Conservation (phyloP, 1,140 invertebrate genomes). For the Laupala kohalensis region DNA sequence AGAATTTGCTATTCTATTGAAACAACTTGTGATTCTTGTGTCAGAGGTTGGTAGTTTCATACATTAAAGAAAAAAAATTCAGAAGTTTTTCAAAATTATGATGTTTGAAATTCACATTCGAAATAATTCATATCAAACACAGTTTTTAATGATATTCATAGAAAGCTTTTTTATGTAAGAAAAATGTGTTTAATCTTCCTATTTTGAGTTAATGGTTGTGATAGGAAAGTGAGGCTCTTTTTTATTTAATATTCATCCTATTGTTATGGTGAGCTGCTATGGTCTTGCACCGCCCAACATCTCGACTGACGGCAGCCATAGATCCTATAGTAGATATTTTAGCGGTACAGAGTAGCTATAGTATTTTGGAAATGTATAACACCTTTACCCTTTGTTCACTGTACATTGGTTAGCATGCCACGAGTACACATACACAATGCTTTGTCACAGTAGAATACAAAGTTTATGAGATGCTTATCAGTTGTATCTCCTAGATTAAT, state of each 20-base stretch:
- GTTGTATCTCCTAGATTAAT: slow-evolving; percentile 1
- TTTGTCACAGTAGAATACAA: slow-evolving; percentile 4
- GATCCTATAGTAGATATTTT: neutral
- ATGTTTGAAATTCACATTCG: no score
- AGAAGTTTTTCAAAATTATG: no score
- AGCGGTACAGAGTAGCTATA: neutral
- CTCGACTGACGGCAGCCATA: slow-evolving; percentile 2
- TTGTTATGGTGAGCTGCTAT: neutral
- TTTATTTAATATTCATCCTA: no score
- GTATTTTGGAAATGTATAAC: neutral
- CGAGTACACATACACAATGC: slow-evolving; percentile 3
- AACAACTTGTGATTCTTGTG: neutral
- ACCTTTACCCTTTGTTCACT: slow-evolving; percentile 5
- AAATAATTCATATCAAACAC: neutral
- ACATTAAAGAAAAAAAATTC: neutral
- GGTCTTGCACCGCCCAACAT: neutral
- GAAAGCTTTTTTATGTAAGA: no score
- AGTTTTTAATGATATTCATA: neutral
- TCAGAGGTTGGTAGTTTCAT: neutral
- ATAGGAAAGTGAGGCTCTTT: no score
- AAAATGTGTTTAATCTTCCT: no score
- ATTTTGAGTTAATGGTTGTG: no score
- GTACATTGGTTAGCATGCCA: slow-evolving; percentile 3
- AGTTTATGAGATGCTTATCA: neutral
- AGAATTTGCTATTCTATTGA: neutral